phyloP scores from a whole-genome alignment of 2,797 vertebrate species.

The Chaenodraco wilsoni region DNA sequence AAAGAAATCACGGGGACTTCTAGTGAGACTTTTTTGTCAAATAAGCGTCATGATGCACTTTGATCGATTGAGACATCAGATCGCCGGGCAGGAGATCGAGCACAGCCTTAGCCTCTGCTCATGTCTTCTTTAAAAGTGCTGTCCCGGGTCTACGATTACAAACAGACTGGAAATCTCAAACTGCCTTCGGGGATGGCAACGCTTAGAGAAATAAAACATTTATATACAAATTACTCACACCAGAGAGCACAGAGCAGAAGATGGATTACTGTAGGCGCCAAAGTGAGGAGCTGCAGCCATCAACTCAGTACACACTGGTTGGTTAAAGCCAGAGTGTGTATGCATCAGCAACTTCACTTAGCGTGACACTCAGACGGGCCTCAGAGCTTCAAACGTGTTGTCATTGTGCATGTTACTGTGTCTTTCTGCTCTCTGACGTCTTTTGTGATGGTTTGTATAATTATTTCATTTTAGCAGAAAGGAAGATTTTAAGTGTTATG shows the following conservation, averaged over 20 bases:
- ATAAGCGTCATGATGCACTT: neutral
- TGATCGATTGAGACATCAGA: conserved; percentile 31
- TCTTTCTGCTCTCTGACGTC: conserved; percentile 9
- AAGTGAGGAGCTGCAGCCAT: conserved; percentile 16
- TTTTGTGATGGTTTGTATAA: conserved; percentile 2
- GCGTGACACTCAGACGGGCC: conserved; percentile 7
- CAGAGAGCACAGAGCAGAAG: conserved; percentile 28
- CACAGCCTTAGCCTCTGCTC: conserved; percentile 32
- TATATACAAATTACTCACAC: conserved; percentile 50
- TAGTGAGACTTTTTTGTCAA: neutral
- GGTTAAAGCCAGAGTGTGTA: conserved; percentile 21
- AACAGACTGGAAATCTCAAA: conserved; percentile 51
- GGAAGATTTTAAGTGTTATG: conserved; percentile 27
- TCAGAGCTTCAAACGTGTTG: neutral
- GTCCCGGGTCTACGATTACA: conserved; percentile 27
- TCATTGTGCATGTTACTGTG: conserved; percentile 4
- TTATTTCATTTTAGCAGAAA: conserved; percentile 33
- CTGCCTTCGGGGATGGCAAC: conserved; percentile 31
- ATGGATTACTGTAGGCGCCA: conserved; percentile 33
- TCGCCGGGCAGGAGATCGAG: neutral
- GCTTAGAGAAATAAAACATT: conserved; percentile 57
- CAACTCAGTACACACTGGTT: conserved; percentile 26
- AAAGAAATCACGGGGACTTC: conserved; percentile 3
- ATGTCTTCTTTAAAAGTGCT: conserved; percentile 48
- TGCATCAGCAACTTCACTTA: conserved; percentile 15